Percentiles rank a stretch among this genome's conserved stretches.
Evolutionary conservation across 2,797 vertebrate genomes (phyloP).

Genomic region (Dryobates pubescens): DNA sequence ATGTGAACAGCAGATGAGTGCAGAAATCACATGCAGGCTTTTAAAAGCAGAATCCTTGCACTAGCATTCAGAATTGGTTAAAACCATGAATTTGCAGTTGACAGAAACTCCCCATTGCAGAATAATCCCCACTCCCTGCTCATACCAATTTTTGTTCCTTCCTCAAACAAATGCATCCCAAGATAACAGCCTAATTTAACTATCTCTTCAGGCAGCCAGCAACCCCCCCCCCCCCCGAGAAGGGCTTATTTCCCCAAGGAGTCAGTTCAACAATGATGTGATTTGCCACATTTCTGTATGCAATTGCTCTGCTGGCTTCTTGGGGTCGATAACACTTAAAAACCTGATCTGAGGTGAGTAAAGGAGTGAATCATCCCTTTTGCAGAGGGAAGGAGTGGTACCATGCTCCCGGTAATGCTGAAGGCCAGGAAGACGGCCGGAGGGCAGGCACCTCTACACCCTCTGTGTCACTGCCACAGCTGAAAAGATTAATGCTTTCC

Average conservation of each 20-base stretch:
- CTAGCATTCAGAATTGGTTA: neutral
- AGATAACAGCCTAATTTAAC: neutral
- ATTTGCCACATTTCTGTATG: neutral
- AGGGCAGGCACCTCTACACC: neutral
- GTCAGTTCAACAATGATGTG: neutral
- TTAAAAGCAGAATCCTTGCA: neutral
- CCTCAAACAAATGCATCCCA: neutral
- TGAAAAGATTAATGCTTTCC: neutral
- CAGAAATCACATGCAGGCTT: neutral
- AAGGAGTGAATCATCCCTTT: neutral
- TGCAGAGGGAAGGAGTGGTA: neutral
- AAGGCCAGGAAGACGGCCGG: neutral
- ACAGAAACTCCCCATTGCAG: neutral
- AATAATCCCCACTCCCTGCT: neutral
- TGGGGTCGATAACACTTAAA: neutral
- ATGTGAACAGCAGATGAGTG: neutral
- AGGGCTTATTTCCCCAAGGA: neutral
- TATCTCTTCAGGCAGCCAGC: neutral
- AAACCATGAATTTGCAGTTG: neutral
- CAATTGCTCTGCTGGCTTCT: neutral
- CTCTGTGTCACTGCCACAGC: neutral
- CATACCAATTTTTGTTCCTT: neutral
- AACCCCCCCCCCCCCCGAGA: accelerated
- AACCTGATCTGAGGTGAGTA: neutral
- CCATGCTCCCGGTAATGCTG: neutral